phyloP scores from a whole-genome alignment of 2,113 vertebrate species.

The Antechinus flavipes region DNA sequence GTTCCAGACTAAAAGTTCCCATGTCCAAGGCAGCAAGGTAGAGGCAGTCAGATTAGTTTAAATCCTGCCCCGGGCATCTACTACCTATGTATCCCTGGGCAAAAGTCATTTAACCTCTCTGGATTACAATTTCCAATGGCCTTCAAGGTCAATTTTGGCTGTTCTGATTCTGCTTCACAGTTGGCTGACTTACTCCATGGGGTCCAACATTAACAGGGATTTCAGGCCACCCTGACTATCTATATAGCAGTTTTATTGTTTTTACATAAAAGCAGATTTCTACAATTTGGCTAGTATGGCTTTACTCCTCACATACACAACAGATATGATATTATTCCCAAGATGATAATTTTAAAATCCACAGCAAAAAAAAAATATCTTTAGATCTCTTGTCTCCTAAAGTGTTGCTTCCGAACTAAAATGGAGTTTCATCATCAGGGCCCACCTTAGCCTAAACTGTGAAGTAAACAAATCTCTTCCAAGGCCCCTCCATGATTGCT shows the following conservation, averaged over 20 bases:
- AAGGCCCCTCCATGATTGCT: slow-evolving; percentile 9
- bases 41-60: not conserved
- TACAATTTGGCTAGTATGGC: too few species aligned
- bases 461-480: slow-evolving; percentile 43
- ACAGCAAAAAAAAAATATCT: not conserved
- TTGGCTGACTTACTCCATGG: not conserved
- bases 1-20: not conserved
- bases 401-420: slow-evolving; percentile 2
- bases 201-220: not conserved
- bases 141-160: not conserved
- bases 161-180: not conserved
- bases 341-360: not conserved
- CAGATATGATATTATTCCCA: not conserved
- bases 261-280: too few species aligned
- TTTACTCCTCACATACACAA: not conserved
- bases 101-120: not conserved
- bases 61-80: not conserved
- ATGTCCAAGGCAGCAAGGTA: not conserved
- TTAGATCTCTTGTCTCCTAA: not conserved
- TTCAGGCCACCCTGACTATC: not conserved
- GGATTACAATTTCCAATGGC: not conserved
- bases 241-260: not conserved
- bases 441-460: slow-evolving; percentile 9
- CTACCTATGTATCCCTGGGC: not conserved
- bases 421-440: slow-evolving; percentile 20